Percentiles rank a stretch among this genome's conserved stretches.
These are phyloP conservation scores for Cosmia pyralina DNA, from an alignment of 2,888 invertebrate genomes.

Conservation along the genomic window DNA sequence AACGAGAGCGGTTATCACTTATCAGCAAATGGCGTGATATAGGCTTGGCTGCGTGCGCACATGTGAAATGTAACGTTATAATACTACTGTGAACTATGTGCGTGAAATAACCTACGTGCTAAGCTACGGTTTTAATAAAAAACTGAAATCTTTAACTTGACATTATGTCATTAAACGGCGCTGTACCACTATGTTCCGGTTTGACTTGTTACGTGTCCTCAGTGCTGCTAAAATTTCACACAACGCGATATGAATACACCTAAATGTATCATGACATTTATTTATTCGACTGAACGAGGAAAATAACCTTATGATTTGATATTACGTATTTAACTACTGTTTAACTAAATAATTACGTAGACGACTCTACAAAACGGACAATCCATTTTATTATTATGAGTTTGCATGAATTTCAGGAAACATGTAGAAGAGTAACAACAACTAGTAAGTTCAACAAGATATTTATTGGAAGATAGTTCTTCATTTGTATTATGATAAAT, in stretches of 20 bases:
- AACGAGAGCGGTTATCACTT: conserved; percentile 65
- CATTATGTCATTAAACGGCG: conserved; percentile 1
- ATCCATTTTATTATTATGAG: neutral
- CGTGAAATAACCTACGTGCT: conserved; percentile 1
- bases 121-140: neutral
- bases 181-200: conserved; percentile 3
- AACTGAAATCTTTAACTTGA: neutral
- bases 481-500: conserved; percentile 29
- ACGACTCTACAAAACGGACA: conserved; percentile 1
- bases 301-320: conserved; percentile 37
- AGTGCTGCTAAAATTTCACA: conserved; percentile 27
- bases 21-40: conserved; percentile 66
- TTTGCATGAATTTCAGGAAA: conserved; percentile 9
- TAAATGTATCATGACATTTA: conserved; percentile 19
- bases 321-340: conserved; percentile 15
- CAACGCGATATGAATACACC: conserved; percentile 5
- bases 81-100: conserved; percentile 1
- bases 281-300: conserved; percentile 45
- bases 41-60: conserved; percentile 43
- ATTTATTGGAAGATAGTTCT: conserved; percentile 4
- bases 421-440: neutral
- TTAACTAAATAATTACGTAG: conserved; percentile 23
- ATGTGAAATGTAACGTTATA: conserved; percentile 38
- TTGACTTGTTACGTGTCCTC: conserved; percentile 14
- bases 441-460: neutral